phyloP scores from a whole-genome alignment of 2,113 vertebrate species.

The Colaptes auratus region DNA sequence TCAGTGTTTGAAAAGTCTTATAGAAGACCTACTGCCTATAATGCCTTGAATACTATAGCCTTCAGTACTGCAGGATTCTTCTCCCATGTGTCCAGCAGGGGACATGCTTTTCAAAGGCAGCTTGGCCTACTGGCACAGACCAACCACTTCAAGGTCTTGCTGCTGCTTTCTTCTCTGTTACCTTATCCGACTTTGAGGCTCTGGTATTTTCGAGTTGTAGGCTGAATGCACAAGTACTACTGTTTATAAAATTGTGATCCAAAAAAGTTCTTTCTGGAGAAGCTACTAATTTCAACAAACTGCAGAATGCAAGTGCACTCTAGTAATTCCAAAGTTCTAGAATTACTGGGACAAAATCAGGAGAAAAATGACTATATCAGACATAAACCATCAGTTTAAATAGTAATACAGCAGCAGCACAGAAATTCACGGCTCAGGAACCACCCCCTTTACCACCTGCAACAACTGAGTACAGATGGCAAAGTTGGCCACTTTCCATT shows the following conservation, averaged over 20 bases:
- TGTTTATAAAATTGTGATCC: rapidly evolving
- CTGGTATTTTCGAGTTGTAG: not conserved
- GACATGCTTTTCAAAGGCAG: not conserved
- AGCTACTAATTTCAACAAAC: not conserved
- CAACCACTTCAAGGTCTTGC: not conserved
- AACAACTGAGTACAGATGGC: slow-evolving; percentile 16
- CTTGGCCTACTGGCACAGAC: not conserved
- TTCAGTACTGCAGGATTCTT: not conserved
- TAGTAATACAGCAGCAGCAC: not conserved
- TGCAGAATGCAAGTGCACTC: not conserved
- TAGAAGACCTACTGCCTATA: not conserved
- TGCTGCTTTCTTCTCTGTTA: not conserved
- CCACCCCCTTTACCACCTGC: not conserved
- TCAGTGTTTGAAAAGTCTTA: not conserved
- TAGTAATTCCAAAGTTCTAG: not conserved
- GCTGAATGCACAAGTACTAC: not conserved
- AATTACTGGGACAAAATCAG: not conserved
- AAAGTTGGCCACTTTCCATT: slow-evolving; percentile 36
- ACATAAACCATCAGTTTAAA: not conserved
- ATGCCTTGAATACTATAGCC: not conserved
- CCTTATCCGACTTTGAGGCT: not conserved
- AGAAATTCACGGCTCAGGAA: not conserved
- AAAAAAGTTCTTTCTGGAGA: not conserved
- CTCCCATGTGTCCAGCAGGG: not conserved
- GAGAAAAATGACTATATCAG: not conserved